These are phyloP conservation scores for Atta cephalotes DNA, from an alignment of 1,140 invertebrate species.

Conservation along the genomic window DNA sequence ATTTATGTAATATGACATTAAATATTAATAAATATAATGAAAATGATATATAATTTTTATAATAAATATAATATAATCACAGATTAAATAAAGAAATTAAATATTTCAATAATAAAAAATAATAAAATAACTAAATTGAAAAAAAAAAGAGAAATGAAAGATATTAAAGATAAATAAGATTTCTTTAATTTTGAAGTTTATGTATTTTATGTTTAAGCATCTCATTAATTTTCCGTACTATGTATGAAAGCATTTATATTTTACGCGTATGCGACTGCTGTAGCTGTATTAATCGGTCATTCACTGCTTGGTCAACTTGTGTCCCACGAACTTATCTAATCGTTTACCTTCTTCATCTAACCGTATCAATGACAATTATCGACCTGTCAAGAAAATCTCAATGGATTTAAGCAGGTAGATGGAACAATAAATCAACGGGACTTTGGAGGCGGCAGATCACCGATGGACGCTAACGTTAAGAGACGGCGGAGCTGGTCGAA, in stretches of 20 bases:
- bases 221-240: background rate
- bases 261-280: background rate
- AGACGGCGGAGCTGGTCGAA: conserved; percentile 48
- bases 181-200: background rate
- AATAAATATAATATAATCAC: background rate
- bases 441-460: background rate
- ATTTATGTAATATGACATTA: background rate
- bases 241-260: background rate
- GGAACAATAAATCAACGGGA: background rate
- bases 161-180: background rate
- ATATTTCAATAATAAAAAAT: no score
- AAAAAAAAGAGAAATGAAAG: background rate
- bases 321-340: background rate
- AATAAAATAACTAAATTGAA: background rate
- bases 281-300: conserved; percentile 10
- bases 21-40: background rate
- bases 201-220: background rate
- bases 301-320: conserved; percentile 5
- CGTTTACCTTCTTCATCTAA: background rate
- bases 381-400: background rate
- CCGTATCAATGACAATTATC: background rate
- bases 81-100: background rate
- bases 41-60: background rate
- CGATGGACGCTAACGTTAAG: conserved; percentile 48
- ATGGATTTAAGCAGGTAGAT: background rate